Percentiles rank a stretch among this genome's conserved stretches.
phyloP scores from a whole-genome alignment of 2,113 vertebrate species.

The Gulo gulo region DNA sequence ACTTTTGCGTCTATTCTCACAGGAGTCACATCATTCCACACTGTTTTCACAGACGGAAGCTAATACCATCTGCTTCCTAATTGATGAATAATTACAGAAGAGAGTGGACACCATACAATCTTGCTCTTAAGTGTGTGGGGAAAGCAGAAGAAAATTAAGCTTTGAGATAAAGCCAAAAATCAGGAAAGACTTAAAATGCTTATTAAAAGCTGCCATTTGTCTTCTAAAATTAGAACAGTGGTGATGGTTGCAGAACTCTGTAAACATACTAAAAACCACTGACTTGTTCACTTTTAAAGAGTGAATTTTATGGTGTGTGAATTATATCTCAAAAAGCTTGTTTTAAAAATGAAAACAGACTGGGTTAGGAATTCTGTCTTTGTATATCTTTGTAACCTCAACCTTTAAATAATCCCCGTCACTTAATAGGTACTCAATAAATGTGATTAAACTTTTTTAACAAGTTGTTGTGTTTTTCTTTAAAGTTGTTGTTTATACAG shows the following conservation, averaged over 20 bases:
- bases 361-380: neutral
- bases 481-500: neutral
- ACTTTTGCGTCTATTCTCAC: constrained; percentile 45
- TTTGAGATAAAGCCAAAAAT: constrained; percentile 33
- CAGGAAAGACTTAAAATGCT: neutral
- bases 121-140: constrained; percentile 41
- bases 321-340: neutral
- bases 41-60: constrained; percentile 67
- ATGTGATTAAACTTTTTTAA: neutral
- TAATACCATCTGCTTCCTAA: constrained; percentile 78
- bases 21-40: constrained; percentile 52
- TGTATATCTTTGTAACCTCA: neutral
- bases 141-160: constrained; percentile 42
- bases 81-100: constrained; percentile 72
- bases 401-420: neutral
- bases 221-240: constrained; percentile 24
- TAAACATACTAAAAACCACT: neutral
- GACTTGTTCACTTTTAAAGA: neutral
- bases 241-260: neutral
- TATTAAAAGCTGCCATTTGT: neutral
- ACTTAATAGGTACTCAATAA: neutral
- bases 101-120: constrained; percentile 43
- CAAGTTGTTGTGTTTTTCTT: neutral
- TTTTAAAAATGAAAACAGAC: neutral
- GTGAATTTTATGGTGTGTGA: neutral